phyloP scores from a whole-genome alignment of 2,113 vertebrate species.

The Psilopsiagon aymara region DNA sequence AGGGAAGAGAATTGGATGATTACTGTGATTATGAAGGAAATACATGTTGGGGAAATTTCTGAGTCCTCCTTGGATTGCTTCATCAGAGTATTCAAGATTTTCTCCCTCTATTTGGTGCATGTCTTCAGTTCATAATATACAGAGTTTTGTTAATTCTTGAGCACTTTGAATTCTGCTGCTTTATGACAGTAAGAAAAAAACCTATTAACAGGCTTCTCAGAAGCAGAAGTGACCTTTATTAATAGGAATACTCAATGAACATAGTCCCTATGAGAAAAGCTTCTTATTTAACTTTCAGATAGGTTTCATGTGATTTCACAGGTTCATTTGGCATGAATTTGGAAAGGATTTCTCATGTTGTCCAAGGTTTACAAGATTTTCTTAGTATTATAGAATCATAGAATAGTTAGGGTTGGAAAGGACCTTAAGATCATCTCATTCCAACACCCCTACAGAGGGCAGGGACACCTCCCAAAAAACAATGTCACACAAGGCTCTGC shows the following conservation, averaged over 20 bases:
- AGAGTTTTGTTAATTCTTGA: not conserved
- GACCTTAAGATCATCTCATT: too few relatives aligned
- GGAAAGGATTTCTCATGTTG: not conserved
- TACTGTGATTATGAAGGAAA: not conserved
- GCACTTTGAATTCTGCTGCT: not conserved
- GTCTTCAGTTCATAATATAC: not conserved
- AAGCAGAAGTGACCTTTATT: not conserved
- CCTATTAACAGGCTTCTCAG: not conserved
- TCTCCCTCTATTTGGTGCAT: not conserved
- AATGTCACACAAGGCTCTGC: too few relatives aligned
- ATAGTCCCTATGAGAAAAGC: not conserved
- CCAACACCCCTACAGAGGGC: too few relatives aligned
- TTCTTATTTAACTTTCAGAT: slow-evolving; percentile 46
- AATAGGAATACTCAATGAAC: not conserved
- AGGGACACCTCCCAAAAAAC: too few relatives aligned
- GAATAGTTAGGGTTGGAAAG: too few relatives aligned
- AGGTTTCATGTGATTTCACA: not conserved
- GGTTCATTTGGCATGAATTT: not conserved
- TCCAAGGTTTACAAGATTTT: not conserved
- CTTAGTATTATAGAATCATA: too few relatives aligned
- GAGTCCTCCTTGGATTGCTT: not conserved
- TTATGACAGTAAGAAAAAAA: slow-evolving; percentile 6
- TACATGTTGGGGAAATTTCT: not conserved
- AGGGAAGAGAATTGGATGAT: not conserved
- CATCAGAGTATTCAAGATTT: not conserved